Percentiles rank a stretch among this genome's conserved stretches.
Conservation (phyloP, 1,140 invertebrate species). For the Pseudomyrmex dendroicus region DNA sequence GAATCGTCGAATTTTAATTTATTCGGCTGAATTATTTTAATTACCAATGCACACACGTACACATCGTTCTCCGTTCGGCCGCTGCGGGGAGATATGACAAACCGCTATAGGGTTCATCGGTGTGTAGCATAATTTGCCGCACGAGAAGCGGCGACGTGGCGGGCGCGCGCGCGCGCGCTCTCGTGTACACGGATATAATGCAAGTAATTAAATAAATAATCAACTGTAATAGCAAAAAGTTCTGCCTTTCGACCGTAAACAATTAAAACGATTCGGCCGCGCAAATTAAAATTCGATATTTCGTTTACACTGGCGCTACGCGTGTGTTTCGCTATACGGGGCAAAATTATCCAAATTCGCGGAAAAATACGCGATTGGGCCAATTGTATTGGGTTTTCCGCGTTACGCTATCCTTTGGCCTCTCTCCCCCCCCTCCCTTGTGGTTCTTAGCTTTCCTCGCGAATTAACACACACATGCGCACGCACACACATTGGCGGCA, state of each 20-base stretch:
- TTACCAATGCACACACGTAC: slow-evolving; percentile 39
- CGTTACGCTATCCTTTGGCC: slow-evolving; percentile 37
- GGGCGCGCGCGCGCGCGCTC: not conserved
- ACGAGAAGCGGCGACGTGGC: slow-evolving; percentile 17
- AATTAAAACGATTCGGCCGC: slow-evolving; percentile 59
- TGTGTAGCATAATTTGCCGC: slow-evolving; percentile 51
- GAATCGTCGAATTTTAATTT: slow-evolving; percentile 62
- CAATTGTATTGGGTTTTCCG: slow-evolving; percentile 41
- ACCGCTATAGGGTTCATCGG: slow-evolving; percentile 57
- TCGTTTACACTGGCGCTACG: slow-evolving; percentile 39
- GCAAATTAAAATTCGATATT: slow-evolving; percentile 62
- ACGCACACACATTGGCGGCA: not conserved
- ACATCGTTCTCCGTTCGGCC: slow-evolving; percentile 6
- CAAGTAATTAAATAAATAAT: slow-evolving; percentile 63
- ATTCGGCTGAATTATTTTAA: slow-evolving; percentile 61
- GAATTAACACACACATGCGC: slow-evolving; percentile 12
- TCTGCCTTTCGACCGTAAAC: slow-evolving; percentile 49
- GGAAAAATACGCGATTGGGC: slow-evolving; percentile 57
- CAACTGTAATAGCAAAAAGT: slow-evolving; percentile 61
- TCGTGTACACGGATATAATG: slow-evolving; percentile 19
- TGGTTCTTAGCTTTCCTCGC: slow-evolving; percentile 48
- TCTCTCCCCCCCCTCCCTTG: not conserved
- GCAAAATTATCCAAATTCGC: slow-evolving; percentile 50
- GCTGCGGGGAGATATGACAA: slow-evolving; percentile 52
- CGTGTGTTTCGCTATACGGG: not conserved